Conservation (phyloP, 2,888 invertebrate genomes). For the Erebia aethiops region DNA sequence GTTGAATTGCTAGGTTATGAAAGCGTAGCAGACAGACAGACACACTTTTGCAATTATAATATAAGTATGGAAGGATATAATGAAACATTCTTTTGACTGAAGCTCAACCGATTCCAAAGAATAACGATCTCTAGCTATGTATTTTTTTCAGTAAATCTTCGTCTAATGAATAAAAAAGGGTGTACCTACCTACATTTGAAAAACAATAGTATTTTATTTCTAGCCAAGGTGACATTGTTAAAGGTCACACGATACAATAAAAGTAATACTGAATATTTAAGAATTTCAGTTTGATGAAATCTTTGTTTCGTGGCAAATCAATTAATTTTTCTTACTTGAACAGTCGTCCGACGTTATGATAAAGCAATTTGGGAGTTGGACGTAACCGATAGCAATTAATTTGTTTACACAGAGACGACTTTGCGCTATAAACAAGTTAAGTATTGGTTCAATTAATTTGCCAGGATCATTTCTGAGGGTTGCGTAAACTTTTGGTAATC, state of each 20-base stretch:
- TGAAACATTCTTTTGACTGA: too few relatives aligned
- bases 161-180: too few relatives aligned
- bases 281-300: conserved; percentile 24
- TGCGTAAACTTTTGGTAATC: neutral
- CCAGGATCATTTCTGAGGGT: neutral
- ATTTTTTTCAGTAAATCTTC: too few relatives aligned
- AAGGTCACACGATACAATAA: conserved; percentile 49
- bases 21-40: too few relatives aligned
- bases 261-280: conserved; percentile 5
- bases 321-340: conserved; percentile 80
- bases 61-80: too few relatives aligned
- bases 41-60: too few relatives aligned
- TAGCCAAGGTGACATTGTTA: conserved; percentile 43
- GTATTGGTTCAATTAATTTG: conserved; percentile 1
- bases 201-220: neutral
- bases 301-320: conserved; percentile 49
- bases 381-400: conserved; percentile 79
- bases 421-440: conserved; percentile 2
- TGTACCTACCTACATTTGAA: too few relatives aligned
- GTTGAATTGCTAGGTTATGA: too few relatives aligned
- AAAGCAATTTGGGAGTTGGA: conserved; percentile 70
- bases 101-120: too few relatives aligned
- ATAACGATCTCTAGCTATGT: too few relatives aligned
- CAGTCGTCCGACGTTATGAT: conserved; percentile 63
- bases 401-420: conserved; percentile 71